phyloP scores from a whole-genome alignment of 2,888 invertebrate genomes.

The Hipparchia semele region DNA sequence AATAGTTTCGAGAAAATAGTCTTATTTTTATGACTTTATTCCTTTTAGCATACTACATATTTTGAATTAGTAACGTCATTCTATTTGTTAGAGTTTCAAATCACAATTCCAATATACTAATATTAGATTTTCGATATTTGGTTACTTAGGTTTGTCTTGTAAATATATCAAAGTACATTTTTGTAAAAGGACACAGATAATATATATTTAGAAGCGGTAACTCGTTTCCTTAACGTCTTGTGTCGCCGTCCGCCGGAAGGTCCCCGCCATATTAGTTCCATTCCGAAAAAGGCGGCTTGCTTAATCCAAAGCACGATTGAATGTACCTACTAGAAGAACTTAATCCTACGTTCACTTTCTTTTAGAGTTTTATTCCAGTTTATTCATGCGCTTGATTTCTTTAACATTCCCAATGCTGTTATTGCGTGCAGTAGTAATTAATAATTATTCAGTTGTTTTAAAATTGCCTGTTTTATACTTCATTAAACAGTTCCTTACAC shows the following conservation, averaged over 20 bases:
- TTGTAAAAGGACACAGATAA: slow-evolving; percentile 13
- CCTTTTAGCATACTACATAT: too few relatives aligned
- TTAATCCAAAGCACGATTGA: slow-evolving; percentile 58
- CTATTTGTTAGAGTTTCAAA: too few relatives aligned
- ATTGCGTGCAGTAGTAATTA: slow-evolving; percentile 14
- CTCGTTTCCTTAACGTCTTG: slow-evolving; percentile 37
- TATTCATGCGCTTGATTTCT: slow-evolving; percentile 13
- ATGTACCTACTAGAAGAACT: slow-evolving; percentile 51
- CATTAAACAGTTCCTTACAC: slow-evolving; percentile 5
- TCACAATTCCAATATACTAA: too few relatives aligned
- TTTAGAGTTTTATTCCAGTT: slow-evolving; percentile 29
- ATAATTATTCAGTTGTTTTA: background rate
- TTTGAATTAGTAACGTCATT: too few relatives aligned
- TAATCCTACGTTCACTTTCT: slow-evolving; percentile 58
- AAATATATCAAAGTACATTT: slow-evolving; percentile 8
- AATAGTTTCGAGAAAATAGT: too few relatives aligned
- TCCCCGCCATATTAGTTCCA: slow-evolving; percentile 55
- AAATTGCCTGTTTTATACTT: background rate
- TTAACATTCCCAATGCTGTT: slow-evolving; percentile 3
- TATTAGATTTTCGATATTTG: too few relatives aligned
- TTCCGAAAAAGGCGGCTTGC: slow-evolving; percentile 55
- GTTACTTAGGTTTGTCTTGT: background rate
- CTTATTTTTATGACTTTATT: background rate
- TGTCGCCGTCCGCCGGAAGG: slow-evolving; percentile 63
- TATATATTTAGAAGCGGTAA: slow-evolving; percentile 17